Base-by-base conservation (phyloP, 2,113 vertebrate genomes). In the Himantopus leucocephalus region DNA sequence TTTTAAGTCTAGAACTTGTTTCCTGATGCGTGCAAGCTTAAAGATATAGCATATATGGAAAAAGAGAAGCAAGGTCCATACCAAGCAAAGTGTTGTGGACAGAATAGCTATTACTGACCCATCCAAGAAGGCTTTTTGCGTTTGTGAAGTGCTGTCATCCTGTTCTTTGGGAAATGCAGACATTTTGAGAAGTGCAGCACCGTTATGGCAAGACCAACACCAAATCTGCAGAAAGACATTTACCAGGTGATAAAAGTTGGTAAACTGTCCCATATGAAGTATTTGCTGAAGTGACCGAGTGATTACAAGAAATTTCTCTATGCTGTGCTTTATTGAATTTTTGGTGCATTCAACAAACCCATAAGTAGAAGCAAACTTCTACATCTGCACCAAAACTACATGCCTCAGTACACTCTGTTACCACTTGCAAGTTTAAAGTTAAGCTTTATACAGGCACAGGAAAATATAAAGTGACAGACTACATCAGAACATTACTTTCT, bases 191-290 rank as follows among this genome's bases (percentile, higher is more conserved):
- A 99, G 97, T 74, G 98, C 98, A 97, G 98, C 98, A 86, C 98
- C 98, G 0, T 98, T 99, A 91, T 98, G 98, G 93, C 98, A 98
- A 94, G 99, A 99, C 99, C 99, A 99, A 94, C 99, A 99, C 99
- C 99, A 99, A 80, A 99, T 98, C 99, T 99, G 95, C 77, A 98
- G 90, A 72, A 92, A 92, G 45, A 89, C 23, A 35, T 89, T 95
- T 86, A 90, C 10, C 30, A 92, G 55, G 26, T 70, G 24, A 84
- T 30, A 85, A 63, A 87, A 79, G 34, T 62, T 27, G 45, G 19
- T 77, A 64, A 73, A 32, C 10, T 39, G 7, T 47, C 16, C 45
- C 2, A 1, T 23, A 68, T 24, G 52, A 80, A 13, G 11, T 55
- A 93, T 35, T 34, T 72, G 4, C 24, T 67, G 52, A 48, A 68